Percentiles rank a stretch among this genome's conserved stretches.
Conservation (phyloP, 2,797 vertebrate genomes). For the Phyllotis vaccarum region DNA sequence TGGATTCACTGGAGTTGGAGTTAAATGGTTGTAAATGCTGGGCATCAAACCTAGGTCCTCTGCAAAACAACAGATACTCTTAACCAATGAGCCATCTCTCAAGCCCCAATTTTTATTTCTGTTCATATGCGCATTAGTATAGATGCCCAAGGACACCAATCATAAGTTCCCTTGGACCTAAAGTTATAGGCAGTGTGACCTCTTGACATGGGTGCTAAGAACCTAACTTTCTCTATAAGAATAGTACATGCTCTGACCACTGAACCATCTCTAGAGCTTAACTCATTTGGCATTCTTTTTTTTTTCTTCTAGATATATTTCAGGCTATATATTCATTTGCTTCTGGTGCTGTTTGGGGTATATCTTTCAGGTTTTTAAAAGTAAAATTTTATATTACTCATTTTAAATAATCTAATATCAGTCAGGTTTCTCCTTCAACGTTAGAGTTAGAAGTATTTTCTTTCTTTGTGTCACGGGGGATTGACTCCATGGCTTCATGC, state of each 20-base stretch:
- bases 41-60: background rate
- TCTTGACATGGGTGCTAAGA: background rate
- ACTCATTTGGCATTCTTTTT: background rate
- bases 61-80: background rate
- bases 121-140: background rate
- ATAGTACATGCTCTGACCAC: background rate
- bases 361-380: background rate
- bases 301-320: background rate
- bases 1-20: background rate
- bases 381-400: constrained; percentile 22
- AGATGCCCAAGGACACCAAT: background rate
- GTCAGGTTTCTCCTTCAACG: constrained; percentile 19
- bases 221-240: background rate
- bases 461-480: background rate
- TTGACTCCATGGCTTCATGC: background rate
- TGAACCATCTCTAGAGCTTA: background rate
- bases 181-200: background rate
- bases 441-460: background rate
- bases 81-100: background rate
- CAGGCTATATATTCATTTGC: background rate
- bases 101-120: background rate
- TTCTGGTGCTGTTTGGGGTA: background rate
- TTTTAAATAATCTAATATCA: constrained; percentile 37
- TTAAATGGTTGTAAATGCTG: background rate
- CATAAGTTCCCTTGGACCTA: background rate